A percentile compares a stretch with the other conserved stretches of the same genome.
These are phyloP conservation scores for Oreochromis aureus DNA, from an alignment of 2,113 vertebrate species.

Conservation along the genomic window DNA sequence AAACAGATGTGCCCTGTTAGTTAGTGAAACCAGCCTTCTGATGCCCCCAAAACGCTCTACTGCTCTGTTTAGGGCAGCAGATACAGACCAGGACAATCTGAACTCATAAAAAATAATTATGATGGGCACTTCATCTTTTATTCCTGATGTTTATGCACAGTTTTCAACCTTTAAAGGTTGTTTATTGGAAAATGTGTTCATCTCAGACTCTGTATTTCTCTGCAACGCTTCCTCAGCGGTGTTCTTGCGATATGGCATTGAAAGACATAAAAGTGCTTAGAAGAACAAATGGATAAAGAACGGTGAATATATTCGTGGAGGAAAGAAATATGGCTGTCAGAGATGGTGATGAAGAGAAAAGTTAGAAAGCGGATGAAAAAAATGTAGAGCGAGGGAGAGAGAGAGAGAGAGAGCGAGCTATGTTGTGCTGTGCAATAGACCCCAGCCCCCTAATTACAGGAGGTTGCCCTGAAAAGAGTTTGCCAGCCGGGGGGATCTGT, in stretches of 20 bases:
- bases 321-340: conserved; percentile 12
- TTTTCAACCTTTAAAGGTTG: background rate
- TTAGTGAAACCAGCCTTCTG: conserved; percentile 34
- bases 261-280: conserved; percentile 68
- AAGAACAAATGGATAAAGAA: background rate
- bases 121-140: background rate
- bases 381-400: conserved; percentile 28
- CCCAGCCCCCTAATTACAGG: conserved; percentile 88
- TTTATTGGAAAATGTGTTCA: background rate
- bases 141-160: background rate
- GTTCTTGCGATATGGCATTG: background rate
- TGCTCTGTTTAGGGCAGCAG: background rate
- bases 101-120: background rate
- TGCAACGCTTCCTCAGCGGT: background rate
- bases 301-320: background rate
- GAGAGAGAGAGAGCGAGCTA: conserved; percentile 61
- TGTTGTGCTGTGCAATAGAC: conserved; percentile 67
- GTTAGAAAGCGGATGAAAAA: background rate
- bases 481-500: conserved; percentile 76
- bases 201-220: background rate
- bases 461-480: conserved; percentile 88
- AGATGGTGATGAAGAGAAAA: background rate
- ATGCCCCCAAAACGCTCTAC: conserved; percentile 40
- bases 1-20: conserved; percentile 69
- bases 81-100: background rate